A percentile compares a stretch with the other conserved stretches of the same genome.
phyloP scores from a whole-genome alignment of 2,888 invertebrate species.

The Hemicrepidius hirtus region DNA sequence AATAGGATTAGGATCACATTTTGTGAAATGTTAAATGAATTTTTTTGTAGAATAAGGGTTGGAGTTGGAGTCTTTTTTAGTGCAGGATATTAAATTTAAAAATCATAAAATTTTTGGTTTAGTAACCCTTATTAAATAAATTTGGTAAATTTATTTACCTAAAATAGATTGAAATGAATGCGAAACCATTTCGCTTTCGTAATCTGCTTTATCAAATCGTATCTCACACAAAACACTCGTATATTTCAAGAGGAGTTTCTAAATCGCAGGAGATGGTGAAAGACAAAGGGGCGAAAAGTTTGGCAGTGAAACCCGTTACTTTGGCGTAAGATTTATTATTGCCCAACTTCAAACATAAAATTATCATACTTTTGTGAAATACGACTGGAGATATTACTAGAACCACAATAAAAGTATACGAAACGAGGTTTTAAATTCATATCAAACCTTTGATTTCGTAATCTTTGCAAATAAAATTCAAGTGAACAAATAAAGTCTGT shows the following conservation, averaged over 20 bases:
- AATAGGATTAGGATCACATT: no score
- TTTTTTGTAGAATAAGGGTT: no score
- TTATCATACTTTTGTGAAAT: constrained; percentile 47
- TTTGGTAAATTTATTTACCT: not conserved
- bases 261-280: constrained; percentile 36
- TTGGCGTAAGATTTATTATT: constrained; percentile 46
- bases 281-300: constrained; percentile 45
- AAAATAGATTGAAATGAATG: constrained; percentile 12
- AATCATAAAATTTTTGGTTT: no score
- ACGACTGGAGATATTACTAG: constrained; percentile 32
- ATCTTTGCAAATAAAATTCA: constrained; percentile 18
- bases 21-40: no score
- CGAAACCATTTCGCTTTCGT: constrained; percentile 16
- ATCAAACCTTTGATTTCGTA: constrained; percentile 31
- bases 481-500: constrained; percentile 22
- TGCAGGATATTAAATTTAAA: no score
- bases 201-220: constrained; percentile 35
- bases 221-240: constrained; percentile 27
- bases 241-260: constrained; percentile 32
- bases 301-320: constrained; percentile 46
- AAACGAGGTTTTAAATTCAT: constrained; percentile 41
- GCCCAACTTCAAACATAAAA: constrained; percentile 48
- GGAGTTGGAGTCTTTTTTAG: no score
- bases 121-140: not conserved
- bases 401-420: constrained; percentile 38